Evolutionary conservation across 2,113 vertebrate genomes (phyloP), one percentile per base, ranked within the genome.

Genomic region (Pteronura brasiliensis): DNA sequence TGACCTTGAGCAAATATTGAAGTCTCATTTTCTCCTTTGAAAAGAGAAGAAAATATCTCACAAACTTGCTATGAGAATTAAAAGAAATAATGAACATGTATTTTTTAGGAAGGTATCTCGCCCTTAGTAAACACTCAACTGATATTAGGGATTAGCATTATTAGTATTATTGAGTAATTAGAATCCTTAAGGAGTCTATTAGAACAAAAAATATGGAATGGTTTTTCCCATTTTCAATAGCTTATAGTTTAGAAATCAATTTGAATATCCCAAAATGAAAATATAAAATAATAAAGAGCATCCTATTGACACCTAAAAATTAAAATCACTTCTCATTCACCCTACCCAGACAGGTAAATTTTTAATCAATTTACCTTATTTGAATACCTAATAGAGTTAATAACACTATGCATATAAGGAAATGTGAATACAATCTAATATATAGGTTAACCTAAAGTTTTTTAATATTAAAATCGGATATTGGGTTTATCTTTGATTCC

Each of bases 191-290:
- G 15, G 20, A 29, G 5, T 83, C 39, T 93, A 25, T 85, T 94
- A 97, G 71, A 18, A 83, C 25, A 77, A 55, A 57, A 71, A 57
- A 59, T 39, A 82, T 7, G 7, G 39, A 72, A 74, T 7, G 18
- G 36, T 20, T 87, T 95, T 65, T 31, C n/a, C 23, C 39, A 55
- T 29, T 90, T 86, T 81, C n/a, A 93, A 85, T n/a, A 97, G 20
- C 20, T 97, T 90, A 88, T 61, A 83, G 94, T 74, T 96, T 80
- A 95, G 63, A 89, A 95, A 79, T 94, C 72, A 93, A 86, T 79
- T 88, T 4, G 34, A 88, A 93, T 7, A 82, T 69, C 44, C 17
- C 77, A 34, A 94, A 93, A 76, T 27, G 34, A 14, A 77, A 95
- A 83, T 72, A 65, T 81, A 92, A 94, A 93, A 65, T 59, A 83